Percentiles rank a stretch among this genome's conserved stretches.
These are phyloP conservation scores for Sceliomorpha sp. DNA, from an alignment of 2,888 invertebrate species.

Conservation along the genomic window DNA sequence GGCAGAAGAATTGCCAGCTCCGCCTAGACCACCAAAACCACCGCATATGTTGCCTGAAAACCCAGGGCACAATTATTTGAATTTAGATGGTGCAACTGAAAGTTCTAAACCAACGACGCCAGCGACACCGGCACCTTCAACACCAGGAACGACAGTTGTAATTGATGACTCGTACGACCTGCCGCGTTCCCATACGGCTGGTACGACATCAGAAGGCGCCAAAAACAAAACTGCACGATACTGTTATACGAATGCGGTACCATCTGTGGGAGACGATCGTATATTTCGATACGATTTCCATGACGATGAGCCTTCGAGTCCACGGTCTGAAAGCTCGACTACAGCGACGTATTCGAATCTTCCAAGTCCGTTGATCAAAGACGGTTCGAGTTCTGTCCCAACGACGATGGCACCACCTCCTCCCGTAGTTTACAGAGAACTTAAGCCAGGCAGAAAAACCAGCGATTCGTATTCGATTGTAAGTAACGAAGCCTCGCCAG, in stretches of 20 bases:
- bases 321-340: slow-evolving; percentile 81
- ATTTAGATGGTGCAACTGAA: slow-evolving; percentile 78
- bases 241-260: slow-evolving; percentile 84
- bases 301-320: slow-evolving; percentile 73
- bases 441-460: slow-evolving; percentile 82
- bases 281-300: slow-evolving; percentile 84
- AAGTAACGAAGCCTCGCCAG: slow-evolving; percentile 80
- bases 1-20: slow-evolving; percentile 82
- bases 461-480: slow-evolving; percentile 75
- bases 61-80: slow-evolving; percentile 81
- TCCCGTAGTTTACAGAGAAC: slow-evolving; percentile 83
- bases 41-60: slow-evolving; percentile 81
- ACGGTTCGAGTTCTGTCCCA: slow-evolving; percentile 76
- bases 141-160: slow-evolving; percentile 66
- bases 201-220: slow-evolving; percentile 67
- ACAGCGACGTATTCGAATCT: slow-evolving; percentile 83
- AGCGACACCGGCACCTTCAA: slow-evolving; percentile 72
- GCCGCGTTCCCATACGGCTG: slow-evolving; percentile 84
- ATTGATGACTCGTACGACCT: slow-evolving; percentile 86
- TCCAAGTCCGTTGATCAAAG: slow-evolving; percentile 81
- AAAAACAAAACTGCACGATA: slow-evolving; percentile 78
- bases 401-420: slow-evolving; percentile 81
- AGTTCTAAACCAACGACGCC: slow-evolving; percentile 77
- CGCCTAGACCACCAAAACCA: slow-evolving; percentile 90
- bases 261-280: slow-evolving; percentile 81